These are phyloP conservation scores for Agrypnus murinus DNA, from an alignment of 2,888 invertebrate species.

Conservation along the genomic window DNA sequence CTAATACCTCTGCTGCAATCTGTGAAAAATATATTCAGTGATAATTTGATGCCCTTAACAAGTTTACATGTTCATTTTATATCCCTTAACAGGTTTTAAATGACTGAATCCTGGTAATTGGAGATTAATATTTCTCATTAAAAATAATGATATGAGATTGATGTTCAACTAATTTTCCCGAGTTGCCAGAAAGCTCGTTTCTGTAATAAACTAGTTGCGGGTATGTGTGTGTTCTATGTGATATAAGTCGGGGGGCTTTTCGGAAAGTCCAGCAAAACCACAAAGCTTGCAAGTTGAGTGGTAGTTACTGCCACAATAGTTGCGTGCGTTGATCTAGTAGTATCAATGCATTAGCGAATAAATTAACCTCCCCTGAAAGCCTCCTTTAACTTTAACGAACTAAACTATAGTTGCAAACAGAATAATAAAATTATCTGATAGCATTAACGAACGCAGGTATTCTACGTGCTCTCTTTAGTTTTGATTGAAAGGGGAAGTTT, in stretches of 20 bases:
- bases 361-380: background rate
- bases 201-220: conserved; percentile 16
- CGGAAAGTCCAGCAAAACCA: conserved; percentile 5
- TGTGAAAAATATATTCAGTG: too few species aligned
- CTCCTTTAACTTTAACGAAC: background rate
- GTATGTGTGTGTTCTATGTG: too few species aligned
- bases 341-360: conserved; percentile 9
- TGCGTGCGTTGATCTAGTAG: conserved; percentile 2
- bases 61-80: too few species aligned
- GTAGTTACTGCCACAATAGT: background rate
- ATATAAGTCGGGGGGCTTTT: conserved; percentile 2
- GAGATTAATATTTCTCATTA: background rate
- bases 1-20: too few species aligned
- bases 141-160: background rate
- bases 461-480: too few species aligned
- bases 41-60: too few species aligned
- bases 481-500: too few species aligned
- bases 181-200: background rate
- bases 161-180: background rate
- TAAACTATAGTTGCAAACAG: background rate
- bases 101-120: too few species aligned
- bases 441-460: too few species aligned
- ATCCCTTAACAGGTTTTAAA: too few species aligned
- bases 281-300: conserved; percentile 9
- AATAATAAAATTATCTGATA: too few species aligned